Evolutionary conservation across 2,888 invertebrate species (phyloP).

Genomic region (Macrosiphum euphorbiae): DNA sequence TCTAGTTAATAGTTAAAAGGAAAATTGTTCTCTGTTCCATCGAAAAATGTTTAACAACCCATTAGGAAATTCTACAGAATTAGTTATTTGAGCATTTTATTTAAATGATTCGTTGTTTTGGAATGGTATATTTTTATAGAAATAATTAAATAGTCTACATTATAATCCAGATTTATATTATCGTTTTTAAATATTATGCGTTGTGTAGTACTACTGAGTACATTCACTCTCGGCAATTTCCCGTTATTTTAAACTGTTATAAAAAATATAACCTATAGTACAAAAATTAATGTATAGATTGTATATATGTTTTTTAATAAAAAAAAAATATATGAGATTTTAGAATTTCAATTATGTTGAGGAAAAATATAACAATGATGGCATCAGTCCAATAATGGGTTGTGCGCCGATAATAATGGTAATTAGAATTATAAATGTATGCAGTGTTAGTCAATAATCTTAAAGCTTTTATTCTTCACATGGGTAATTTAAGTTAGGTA

Average conservation of each 20-base stretch:
- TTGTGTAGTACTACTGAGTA: too few relatives aligned
- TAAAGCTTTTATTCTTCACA: background rate
- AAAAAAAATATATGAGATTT: background rate
- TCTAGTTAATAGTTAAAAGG: background rate
- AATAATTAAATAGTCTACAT: background rate
- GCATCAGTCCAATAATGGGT: background rate
- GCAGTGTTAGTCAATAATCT: background rate
- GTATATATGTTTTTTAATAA: too few relatives aligned
- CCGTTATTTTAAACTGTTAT: too few relatives aligned
- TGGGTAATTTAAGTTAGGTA: background rate
- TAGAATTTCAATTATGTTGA: background rate
- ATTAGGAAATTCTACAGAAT: background rate
- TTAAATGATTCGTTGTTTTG: background rate
- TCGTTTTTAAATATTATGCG: background rate
- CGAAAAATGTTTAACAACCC: background rate
- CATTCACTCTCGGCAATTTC: too few relatives aligned
- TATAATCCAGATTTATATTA: background rate
- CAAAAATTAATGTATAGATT: too few relatives aligned
- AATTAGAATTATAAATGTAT: background rate
- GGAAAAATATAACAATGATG: background rate
- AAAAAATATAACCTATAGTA: too few relatives aligned
- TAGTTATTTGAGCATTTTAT: background rate
- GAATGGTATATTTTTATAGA: background rate
- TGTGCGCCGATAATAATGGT: background rate
- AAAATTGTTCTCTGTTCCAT: background rate